These are phyloP conservation scores for Cheilosia impressa DNA, from an alignment of 2,888 invertebrate genomes.

Conservation along the genomic window DNA sequence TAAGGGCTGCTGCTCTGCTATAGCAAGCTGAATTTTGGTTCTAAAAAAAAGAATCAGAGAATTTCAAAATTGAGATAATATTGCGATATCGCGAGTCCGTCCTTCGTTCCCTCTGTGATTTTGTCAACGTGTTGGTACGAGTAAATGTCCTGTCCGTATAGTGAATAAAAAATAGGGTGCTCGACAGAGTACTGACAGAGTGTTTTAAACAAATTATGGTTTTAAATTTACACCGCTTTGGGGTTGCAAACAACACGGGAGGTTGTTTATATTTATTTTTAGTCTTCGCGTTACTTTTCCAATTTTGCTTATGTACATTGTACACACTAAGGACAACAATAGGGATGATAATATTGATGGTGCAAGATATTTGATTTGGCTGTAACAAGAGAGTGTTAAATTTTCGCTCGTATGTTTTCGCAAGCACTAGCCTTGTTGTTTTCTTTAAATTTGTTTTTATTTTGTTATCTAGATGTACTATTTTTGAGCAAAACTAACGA, in stretches of 20 bases:
- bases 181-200: slow-evolving; percentile 39
- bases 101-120: slow-evolving; percentile 34
- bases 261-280: slow-evolving; percentile 68
- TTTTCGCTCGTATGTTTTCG: no score
- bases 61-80: slow-evolving; percentile 72
- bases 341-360: neutral
- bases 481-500: no score
- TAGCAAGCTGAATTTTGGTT: slow-evolving; percentile 36
- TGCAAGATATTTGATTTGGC: neutral
- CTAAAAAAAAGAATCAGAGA: slow-evolving; percentile 46
- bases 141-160: slow-evolving; percentile 15
- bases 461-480: no score
- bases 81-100: slow-evolving; percentile 39
- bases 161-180: slow-evolving; percentile 5
- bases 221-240: slow-evolving; percentile 75
- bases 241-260: slow-evolving; percentile 71
- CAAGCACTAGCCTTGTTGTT: no score
- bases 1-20: neutral
- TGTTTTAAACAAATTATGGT: slow-evolving; percentile 75
- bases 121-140: slow-evolving; percentile 31
- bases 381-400: neutral
- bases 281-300: slow-evolving; percentile 36
- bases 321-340: neutral
- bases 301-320: neutral
- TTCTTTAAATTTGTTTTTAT: no score